phyloP scores from a whole-genome alignment of 2,888 invertebrate species.

The Automeris io region DNA sequence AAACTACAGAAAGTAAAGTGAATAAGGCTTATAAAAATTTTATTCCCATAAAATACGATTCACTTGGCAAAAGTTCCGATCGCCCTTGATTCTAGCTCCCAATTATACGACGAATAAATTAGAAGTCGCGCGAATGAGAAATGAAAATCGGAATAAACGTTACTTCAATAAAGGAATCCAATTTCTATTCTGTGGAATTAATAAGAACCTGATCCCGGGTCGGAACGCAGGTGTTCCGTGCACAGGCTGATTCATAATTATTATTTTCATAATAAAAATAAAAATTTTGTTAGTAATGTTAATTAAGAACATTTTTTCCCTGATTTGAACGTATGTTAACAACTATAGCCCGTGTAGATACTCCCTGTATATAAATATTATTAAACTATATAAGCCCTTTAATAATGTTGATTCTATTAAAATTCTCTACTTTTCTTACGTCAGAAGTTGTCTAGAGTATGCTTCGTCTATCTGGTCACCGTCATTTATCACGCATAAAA shows the following conservation, averaged over 20 bases:
- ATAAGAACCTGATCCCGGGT: conserved; percentile 39
- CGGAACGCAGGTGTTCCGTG: conserved; percentile 30
- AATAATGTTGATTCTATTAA: too few species aligned
- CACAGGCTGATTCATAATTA: conserved; percentile 21
- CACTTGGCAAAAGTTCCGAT: conserved; percentile 5
- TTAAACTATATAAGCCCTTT: too few species aligned
- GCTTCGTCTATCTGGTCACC: too few species aligned
- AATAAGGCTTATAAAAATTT: background rate
- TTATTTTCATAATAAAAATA: conserved; percentile 1
- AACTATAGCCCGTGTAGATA: too few species aligned
- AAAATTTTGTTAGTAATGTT: too few species aligned
- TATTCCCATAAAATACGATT: background rate
- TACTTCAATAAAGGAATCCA: conserved; percentile 55
- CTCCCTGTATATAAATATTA: too few species aligned
- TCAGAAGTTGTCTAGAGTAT: too few species aligned
- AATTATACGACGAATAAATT: conserved; percentile 60
- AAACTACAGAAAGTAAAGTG: background rate
- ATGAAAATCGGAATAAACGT: conserved; percentile 53
- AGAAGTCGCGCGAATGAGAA: conserved; percentile 40
- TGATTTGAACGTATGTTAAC: too few species aligned
- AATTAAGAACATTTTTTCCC: too few species aligned
- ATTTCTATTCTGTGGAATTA: conserved; percentile 53
- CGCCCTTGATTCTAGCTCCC: conserved; percentile 29
- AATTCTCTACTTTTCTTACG: too few species aligned
- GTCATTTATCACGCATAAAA: too few species aligned